Percentiles rank a stretch among this genome's conserved stretches.
phyloP scores from a whole-genome alignment of 2,888 invertebrate species.

The Clistopyga incitator region DNA sequence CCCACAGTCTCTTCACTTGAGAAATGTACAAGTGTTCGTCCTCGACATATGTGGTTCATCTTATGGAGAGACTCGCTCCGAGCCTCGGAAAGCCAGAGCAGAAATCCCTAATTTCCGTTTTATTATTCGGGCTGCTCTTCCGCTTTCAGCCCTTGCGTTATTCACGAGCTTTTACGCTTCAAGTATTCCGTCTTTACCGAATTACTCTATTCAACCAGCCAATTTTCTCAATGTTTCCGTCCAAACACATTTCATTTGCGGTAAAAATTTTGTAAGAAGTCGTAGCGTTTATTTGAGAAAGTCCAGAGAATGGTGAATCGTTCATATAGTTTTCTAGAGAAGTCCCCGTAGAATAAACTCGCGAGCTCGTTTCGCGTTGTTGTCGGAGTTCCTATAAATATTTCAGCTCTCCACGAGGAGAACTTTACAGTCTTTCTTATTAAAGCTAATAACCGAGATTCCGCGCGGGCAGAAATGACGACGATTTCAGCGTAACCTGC shows the following conservation, averaged over 20 bases:
- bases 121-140: slow-evolving; percentile 1
- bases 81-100: neutral
- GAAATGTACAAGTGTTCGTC: neutral
- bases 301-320: neutral
- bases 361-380: slow-evolving; percentile 36
- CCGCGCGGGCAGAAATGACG: neutral
- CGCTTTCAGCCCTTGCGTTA: slow-evolving; percentile 4
- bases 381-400: slow-evolving; percentile 23
- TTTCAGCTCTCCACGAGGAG: slow-evolving; percentile 22
- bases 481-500: slow-evolving; percentile 21
- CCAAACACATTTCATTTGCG: neutral
- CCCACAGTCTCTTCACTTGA: neutral
- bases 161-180: neutral
- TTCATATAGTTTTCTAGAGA: neutral
- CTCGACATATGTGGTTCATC: neutral
- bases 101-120: neutral
- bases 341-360: neutral
- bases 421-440: neutral
- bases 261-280: neutral
- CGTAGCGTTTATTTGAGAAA: neutral
- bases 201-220: neutral
- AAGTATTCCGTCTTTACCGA: neutral
- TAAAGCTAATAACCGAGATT: too few relatives aligned
- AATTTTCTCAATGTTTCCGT: neutral
- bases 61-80: neutral